Evolutionary conservation across 2,888 invertebrate genomes (phyloP).

Genomic region (Tribolium freemani): DNA sequence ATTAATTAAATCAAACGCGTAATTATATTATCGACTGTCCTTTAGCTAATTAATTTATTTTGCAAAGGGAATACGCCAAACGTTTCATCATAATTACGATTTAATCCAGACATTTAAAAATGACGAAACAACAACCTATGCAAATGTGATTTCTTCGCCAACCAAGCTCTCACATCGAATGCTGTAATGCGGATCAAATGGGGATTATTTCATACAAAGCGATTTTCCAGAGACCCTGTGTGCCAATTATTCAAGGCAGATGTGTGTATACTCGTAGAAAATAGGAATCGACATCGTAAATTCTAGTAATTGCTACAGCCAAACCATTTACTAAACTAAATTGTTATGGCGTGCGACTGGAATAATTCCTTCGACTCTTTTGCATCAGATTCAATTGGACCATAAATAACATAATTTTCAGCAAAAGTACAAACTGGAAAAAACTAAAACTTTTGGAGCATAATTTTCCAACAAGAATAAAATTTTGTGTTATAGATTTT

Average conservation of each 20-base stretch:
- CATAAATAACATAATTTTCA: neutral
- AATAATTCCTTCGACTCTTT: slow-evolving; percentile 13
- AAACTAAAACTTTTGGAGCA: too few species aligned
- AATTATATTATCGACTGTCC: neutral
- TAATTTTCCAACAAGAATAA: too few species aligned
- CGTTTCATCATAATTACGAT: neutral
- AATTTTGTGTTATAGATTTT: too few species aligned
- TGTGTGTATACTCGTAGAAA: slow-evolving; percentile 54
- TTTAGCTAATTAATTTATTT: neutral
- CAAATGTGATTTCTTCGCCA: neutral
- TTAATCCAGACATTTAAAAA: too few species aligned
- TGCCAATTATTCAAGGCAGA: slow-evolving; percentile 59
- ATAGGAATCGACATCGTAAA: slow-evolving; percentile 55
- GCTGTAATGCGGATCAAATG: slow-evolving; percentile 56
- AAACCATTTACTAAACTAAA: slow-evolving; percentile 48
- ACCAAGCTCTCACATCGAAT: slow-evolving; percentile 3
- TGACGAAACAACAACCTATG: too few species aligned
- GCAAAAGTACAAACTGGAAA: neutral
- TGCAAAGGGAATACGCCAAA: neutral
- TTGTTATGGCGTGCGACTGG: slow-evolving; percentile 14
- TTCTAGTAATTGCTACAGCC: slow-evolving; percentile 55
- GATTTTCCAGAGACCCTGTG: slow-evolving; percentile 55
- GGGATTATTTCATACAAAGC: slow-evolving; percentile 60
- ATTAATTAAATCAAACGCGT: neutral
- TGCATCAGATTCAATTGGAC: neutral